phyloP scores from a whole-genome alignment of 1,140 invertebrate genomes.

The Cydia pomonella region DNA sequence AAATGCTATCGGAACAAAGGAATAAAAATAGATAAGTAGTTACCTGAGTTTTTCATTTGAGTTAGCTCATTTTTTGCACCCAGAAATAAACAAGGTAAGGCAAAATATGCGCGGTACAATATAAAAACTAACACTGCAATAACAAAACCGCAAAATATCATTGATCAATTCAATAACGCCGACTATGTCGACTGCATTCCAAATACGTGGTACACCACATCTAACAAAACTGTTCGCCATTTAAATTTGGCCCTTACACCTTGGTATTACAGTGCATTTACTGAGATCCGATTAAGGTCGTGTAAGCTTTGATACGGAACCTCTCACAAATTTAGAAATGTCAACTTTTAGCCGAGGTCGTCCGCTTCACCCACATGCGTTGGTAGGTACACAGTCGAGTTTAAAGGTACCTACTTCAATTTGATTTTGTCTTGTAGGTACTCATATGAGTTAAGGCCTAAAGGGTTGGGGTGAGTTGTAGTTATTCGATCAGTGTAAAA shows the following conservation, averaged over 20 bases:
- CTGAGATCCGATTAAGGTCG: not conserved
- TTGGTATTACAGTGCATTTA: not conserved
- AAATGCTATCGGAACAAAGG: too few relatives aligned
- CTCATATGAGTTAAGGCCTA: too few relatives aligned
- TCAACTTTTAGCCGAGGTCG: conserved; percentile 31
- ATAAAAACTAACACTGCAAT: not conserved
- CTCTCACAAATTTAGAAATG: conserved; percentile 30
- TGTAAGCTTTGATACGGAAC: conserved; percentile 30
- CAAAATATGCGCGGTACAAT: not conserved
- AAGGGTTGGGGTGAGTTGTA: too few relatives aligned
- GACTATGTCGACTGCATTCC: conserved; percentile 14
- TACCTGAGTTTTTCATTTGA: too few relatives aligned
- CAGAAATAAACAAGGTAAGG: not conserved
- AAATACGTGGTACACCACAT: not conserved
- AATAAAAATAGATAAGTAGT: too few relatives aligned
- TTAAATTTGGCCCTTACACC: not conserved
- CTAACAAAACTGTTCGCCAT: not conserved
- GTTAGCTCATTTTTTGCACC: not conserved
- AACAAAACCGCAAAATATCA: conserved; percentile 22
- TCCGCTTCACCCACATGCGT: conserved; percentile 8
- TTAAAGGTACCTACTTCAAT: not conserved
- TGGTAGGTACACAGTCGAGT: not conserved
- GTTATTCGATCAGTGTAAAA: too few relatives aligned
- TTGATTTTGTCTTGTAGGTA: not conserved
- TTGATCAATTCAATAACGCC: conserved; percentile 28